Base-by-base conservation (phyloP, 2,888 invertebrate species). In the Plebejus melissa region DNA sequence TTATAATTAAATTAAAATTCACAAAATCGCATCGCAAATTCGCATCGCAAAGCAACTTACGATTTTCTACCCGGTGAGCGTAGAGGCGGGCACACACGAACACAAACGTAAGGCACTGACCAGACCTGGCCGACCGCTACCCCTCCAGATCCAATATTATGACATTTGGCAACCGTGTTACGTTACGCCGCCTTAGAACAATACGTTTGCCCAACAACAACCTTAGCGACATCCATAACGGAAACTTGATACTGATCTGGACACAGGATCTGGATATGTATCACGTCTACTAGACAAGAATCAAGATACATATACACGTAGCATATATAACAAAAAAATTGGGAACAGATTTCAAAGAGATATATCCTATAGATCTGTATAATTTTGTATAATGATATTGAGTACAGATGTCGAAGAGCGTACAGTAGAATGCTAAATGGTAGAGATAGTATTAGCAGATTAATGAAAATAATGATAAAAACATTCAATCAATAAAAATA, bases 31-130 rank as follows among this genome's bases (percentile, higher is more conserved):
- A 11, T 57, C 9, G 76, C 77, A 75, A 77, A 75, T 50, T 74
- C 78, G 78, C 78, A 76, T 41, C 58, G 79, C 77, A 54, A 78
- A 76, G 71, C 74, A 41, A 84, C 84, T 83, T 82, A 84, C 84
- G 79, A 77, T 79, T 76, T 75, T 78, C 74, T 78, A 78, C 80
- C 78, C 28, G 69, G 77, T 74, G 77, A 78, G 78, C 77, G 79
- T 74, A 77, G 80, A 79, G 80, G 82, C 83, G 84, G 82, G 83
- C 80, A 82, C 79, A 78, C 83, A 79, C 81, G 77, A 76, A 76
- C 82, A 82, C 83, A 76, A 79, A 79, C 71, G 80, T 79, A 80
- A 81, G 81, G 81, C 81, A 85, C 85, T 85, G 83, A 79, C 80
- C 82, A 80, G 76, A 75, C 76, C 75, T 81, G 82, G 81, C 80